A percentile compares a stretch with the other conserved stretches of the same genome.
Evolutionary conservation across 2,797 vertebrate genomes (phyloP).

Genomic region (Neomorphus geoffroyi): DNA sequence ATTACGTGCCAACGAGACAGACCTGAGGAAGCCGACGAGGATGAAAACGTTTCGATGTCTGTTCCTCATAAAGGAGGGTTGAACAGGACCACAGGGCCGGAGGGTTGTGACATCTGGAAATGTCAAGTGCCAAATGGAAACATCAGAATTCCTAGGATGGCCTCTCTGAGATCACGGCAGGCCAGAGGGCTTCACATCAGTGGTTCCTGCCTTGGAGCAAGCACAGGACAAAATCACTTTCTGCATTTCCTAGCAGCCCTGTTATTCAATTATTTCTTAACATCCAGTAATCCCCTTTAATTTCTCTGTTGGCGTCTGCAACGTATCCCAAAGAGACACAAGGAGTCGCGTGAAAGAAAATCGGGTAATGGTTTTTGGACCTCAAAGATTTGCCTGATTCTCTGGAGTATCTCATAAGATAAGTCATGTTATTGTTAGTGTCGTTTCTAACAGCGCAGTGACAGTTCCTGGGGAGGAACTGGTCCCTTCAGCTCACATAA

Average conservation of each 20-base stretch:
- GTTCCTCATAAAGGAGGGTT: background rate
- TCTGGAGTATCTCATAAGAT: background rate
- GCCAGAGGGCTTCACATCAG: fast-evolving
- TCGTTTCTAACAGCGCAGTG: background rate
- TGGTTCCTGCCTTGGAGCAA: background rate
- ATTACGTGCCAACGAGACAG: background rate
- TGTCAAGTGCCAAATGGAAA: background rate
- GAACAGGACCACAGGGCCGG: background rate
- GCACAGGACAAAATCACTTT: background rate
- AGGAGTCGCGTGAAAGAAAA: background rate
- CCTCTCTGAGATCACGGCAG: background rate
- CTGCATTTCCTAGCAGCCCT: background rate
- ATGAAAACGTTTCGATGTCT: background rate
- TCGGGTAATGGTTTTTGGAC: background rate
- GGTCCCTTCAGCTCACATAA: background rate
- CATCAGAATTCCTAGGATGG: background rate
- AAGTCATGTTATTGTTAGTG: background rate
- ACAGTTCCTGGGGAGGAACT: background rate
- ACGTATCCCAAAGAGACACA: background rate
- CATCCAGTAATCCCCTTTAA: background rate
- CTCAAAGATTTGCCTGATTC: background rate
- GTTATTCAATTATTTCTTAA: background rate
- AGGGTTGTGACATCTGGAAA: background rate
- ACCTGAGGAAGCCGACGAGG: background rate
- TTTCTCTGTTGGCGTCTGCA: background rate